A percentile compares a stretch with the other conserved stretches of the same genome.
phyloP scores from a whole-genome alignment of 92 coral and sea anemone species.

The Montipora capitata region DNA sequence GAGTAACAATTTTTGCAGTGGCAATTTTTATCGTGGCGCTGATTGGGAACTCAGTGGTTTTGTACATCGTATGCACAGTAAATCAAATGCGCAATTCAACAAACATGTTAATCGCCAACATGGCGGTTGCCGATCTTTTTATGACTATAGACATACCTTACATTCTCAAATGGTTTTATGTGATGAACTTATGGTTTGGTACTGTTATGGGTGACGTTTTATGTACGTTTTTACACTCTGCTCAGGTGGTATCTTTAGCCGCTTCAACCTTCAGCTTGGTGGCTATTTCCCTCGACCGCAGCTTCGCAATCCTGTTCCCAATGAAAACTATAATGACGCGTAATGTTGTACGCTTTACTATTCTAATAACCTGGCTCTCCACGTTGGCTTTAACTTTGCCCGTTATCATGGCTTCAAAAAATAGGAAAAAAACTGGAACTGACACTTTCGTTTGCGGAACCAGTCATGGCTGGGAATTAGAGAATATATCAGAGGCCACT shows the following conservation, averaged over 20 bases:
- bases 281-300: conserved; percentile 78
- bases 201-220: conserved; percentile 72
- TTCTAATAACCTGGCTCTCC: conserved; percentile 65
- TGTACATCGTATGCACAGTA: conserved; percentile 80
- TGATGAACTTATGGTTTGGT: conserved; percentile 74
- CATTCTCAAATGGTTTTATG: conserved; percentile 71
- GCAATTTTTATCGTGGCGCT: conserved; percentile 65
- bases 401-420: conserved; percentile 24
- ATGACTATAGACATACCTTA: conserved; percentile 82
- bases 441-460: conserved; percentile 18
- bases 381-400: conserved; percentile 69
- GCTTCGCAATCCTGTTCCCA: conserved; percentile 75
- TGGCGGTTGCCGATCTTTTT: conserved; percentile 84
- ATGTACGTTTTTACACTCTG: conserved; percentile 80
- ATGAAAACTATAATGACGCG: conserved; percentile 75
- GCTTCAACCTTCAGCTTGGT: conserved; percentile 80
- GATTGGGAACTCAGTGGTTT: conserved; percentile 75
- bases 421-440: background rate
- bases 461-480: background rate
- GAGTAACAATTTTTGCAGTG: conserved; percentile 64
- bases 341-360: conserved; percentile 57
- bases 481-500: background rate
- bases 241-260: conserved; percentile 78
- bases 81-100: conserved; percentile 84
- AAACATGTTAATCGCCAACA: conserved; percentile 83